Evolutionary conservation across 2,888 invertebrate genomes (phyloP), one percentile per base, ranked within the genome.

Genomic region (Cheilosia urbana): DNA sequence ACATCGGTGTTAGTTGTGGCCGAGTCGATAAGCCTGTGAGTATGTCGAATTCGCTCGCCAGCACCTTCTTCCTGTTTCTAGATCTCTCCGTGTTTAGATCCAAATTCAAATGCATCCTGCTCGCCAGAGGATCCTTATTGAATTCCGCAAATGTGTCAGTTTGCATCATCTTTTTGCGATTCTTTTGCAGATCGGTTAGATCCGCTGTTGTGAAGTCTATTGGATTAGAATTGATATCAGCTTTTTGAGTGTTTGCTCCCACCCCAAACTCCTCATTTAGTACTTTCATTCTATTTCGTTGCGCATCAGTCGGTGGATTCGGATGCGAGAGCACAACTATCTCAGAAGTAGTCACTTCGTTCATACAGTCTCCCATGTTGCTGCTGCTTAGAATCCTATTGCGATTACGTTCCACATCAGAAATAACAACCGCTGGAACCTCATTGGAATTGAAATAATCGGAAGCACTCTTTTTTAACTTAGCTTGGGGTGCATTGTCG

Each of bases 241-340:
- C 79, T 65, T 84, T 81, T 2, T 77, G 82, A 51, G 81, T 40
- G 85, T 92, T 92, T 15, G 4, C 1, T 69, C 72, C 58, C 2
- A 93, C 90, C 68, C 93, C 94, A 87, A 94, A 95, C 89, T 95
- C 95, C 0, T 94, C 93, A 4, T 94, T 93, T 73, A 95, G 90
- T 1, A 95, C 93, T 90, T 93, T 95, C 21, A 94, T 89, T 90
- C 94, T 95, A 88, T 95, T 95, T 63, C 92, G 90, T 84, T 95
- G 91, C 0, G 95, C 95, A 73, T 94, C 94, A 15, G 93, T 94
- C 76, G 95, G 93, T 1, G 51, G 75, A n/a, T 78, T 62, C 24
- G 65, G 42, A 27, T 49, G 13, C 3, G 69, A 30, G 47, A 49
- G 19, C 7, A 49, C 45, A 17, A 71, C 17, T 24, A 69, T 30